Evolutionary conservation across 2,888 invertebrate species (phyloP).

Genomic region (Cantharis rufa): DNA sequence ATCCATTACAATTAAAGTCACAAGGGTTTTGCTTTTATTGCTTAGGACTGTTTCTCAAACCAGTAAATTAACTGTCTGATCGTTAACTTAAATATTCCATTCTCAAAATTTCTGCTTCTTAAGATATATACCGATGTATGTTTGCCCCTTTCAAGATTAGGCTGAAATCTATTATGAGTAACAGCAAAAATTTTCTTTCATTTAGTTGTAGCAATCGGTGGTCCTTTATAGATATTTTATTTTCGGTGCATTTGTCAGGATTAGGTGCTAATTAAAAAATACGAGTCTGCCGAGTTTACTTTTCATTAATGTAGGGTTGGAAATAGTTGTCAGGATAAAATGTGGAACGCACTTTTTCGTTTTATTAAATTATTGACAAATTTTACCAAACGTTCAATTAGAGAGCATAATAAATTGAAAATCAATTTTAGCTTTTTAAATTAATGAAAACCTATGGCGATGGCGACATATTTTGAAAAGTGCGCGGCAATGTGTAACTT

Average conservation of each 20-base stretch:
- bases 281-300: neutral
- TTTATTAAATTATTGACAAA: slow-evolving; percentile 1
- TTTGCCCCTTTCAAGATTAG: too few relatives aligned
- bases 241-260: neutral
- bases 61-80: neutral
- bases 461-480: neutral
- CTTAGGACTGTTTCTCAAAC: neutral
- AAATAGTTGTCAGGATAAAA: neutral
- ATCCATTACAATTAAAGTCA: neutral
- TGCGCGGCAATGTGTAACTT: neutral
- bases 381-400: neutral
- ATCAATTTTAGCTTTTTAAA: neutral
- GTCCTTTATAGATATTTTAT: neutral
- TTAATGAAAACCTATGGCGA: neutral
- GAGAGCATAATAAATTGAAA: neutral
- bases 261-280: neutral
- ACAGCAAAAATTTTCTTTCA: too few relatives aligned
- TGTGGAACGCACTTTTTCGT: neutral
- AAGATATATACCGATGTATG: neutral
- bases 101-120: neutral
- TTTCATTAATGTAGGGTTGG: neutral
- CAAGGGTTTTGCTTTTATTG: neutral
- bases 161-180: too few relatives aligned
- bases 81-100: neutral
- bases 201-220: neutral